Conservation (phyloP, 1,140 invertebrate genomes). For the Vollenhovia emeryi region DNA sequence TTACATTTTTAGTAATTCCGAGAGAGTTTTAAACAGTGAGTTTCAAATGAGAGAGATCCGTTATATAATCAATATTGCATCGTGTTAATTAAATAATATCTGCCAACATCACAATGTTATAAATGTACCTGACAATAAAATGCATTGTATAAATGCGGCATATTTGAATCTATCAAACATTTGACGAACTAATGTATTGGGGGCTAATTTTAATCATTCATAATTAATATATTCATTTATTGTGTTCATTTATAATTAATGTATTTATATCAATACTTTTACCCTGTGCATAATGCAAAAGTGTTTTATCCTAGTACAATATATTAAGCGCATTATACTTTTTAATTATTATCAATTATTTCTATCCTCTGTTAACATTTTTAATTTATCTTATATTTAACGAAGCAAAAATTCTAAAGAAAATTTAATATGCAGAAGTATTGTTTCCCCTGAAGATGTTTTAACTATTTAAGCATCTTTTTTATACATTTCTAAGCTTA, state of each 20-base stretch:
- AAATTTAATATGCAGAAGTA: neutral
- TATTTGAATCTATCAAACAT: constrained; percentile 9
- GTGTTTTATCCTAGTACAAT: neutral
- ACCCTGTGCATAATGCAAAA: neutral
- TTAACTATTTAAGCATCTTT: neutral
- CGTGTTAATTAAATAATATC: constrained; percentile 5
- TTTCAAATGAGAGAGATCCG: no score
- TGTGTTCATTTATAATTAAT: neutral
- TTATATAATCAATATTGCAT: neutral
- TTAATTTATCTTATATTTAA: neutral
- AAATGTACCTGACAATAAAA: constrained; percentile 12
- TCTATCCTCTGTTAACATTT: neutral
- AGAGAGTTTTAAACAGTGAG: neutral
- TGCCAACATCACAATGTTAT: neutral
- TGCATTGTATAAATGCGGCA: neutral
- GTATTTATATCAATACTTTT: neutral
- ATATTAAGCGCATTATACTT: neutral
- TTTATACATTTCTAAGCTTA: neutral
- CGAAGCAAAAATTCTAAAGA: neutral
- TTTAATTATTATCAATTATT: neutral
- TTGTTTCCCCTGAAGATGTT: neutral
- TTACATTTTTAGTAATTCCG: neutral
- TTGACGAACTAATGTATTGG: neutral
- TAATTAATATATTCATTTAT: constrained; percentile 7
- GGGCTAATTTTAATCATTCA: constrained; percentile 1